These are phyloP conservation scores for Philereme transversata DNA, from an alignment of 2,888 invertebrate species.

Conservation along the genomic window DNA sequence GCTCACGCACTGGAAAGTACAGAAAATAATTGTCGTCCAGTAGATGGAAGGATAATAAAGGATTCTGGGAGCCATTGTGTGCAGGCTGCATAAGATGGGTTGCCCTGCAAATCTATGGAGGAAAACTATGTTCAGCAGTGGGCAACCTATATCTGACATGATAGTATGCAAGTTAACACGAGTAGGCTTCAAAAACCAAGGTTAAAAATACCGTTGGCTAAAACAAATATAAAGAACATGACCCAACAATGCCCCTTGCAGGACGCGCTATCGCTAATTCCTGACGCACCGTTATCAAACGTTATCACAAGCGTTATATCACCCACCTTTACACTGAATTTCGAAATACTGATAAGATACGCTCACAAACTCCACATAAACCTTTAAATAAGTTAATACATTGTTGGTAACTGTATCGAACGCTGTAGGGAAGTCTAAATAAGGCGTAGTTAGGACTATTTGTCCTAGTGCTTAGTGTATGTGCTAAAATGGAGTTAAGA, in stretches of 20 bases:
- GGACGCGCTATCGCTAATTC: constrained; percentile 42
- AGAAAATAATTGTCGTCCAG: too few species aligned
- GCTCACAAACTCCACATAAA: constrained; percentile 45
- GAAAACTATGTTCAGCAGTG: too few species aligned
- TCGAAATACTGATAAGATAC: constrained; percentile 74
- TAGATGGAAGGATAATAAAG: too few species aligned
- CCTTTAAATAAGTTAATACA: constrained; percentile 53
- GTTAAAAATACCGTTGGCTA: constrained; percentile 15
- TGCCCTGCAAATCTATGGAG: too few species aligned
- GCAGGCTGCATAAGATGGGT: too few species aligned
- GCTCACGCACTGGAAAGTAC: too few species aligned
- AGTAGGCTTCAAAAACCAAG: neutral
- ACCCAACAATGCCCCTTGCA: constrained; percentile 43
- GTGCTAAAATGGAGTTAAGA: constrained; percentile 54
- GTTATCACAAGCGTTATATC: constrained; percentile 57
- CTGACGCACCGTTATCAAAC: constrained; percentile 45
- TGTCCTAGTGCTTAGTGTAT: constrained; percentile 30
- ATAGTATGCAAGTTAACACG: too few species aligned
- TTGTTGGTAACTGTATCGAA: constrained; percentile 49
- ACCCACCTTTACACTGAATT: constrained; percentile 73
- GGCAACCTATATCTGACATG: too few species aligned
- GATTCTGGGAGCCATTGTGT: too few species aligned
- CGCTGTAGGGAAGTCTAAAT: constrained; percentile 43
- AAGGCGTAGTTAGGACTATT: constrained; percentile 33
- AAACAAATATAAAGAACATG: constrained; percentile 7